Percentiles rank a stretch among this genome's conserved stretches.
These are phyloP conservation scores for Cirrhinus molitorella DNA, from an alignment of 2,797 vertebrate genomes.

Conservation along the genomic window DNA sequence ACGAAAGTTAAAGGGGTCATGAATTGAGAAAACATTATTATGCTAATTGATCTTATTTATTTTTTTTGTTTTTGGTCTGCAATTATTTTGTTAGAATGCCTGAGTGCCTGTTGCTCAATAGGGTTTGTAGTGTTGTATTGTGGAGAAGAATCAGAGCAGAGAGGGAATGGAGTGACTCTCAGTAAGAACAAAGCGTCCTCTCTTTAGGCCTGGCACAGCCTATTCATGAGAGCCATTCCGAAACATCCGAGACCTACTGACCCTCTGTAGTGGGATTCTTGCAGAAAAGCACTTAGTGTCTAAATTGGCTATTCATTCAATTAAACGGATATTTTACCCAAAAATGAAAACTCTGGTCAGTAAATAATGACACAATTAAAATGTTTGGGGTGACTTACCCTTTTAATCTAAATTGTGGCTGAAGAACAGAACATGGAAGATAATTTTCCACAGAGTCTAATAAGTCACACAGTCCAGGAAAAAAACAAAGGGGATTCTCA, in stretches of 20 bases:
- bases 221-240: conserved; percentile 70
- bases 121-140: conserved; percentile 67
- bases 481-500: not conserved
- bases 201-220: conserved; percentile 64
- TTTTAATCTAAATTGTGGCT: not conserved
- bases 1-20: too few species aligned
- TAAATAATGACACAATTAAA: not conserved
- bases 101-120: conserved; percentile 56
- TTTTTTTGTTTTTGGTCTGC: too few species aligned
- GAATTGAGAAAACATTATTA: too few species aligned
- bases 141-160: conserved; percentile 51
- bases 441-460: not conserved
- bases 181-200: conserved; percentile 71
- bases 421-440: not conserved
- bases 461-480: not conserved
- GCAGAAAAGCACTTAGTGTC: not conserved
- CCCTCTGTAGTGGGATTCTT: conserved; percentile 30
- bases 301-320: not conserved
- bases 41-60: too few species aligned
- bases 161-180: conserved; percentile 67
- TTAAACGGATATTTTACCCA: not conserved
- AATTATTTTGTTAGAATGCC: too few species aligned
- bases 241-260: conserved; percentile 47
- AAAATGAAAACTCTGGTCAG: not conserved
- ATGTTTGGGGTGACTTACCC: not conserved